Base-by-base conservation (phyloP, 2,888 invertebrate species). In the Drosophila austrosaltans region DNA sequence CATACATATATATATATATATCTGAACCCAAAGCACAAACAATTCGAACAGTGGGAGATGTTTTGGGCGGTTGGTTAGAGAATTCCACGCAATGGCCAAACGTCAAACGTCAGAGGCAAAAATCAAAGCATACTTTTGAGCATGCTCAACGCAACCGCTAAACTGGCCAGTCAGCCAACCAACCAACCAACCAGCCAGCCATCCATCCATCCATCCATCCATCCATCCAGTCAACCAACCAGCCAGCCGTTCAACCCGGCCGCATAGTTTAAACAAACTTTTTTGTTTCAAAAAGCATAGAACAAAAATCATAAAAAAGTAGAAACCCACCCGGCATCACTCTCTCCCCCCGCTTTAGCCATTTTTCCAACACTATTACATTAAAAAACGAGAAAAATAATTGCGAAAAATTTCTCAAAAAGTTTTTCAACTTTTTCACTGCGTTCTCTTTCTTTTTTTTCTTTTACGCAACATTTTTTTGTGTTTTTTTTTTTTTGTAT, bases 241-340 rank as follows among this genome's bases (percentile, higher is more conserved):
- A 48, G 7, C 32, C 53, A 61, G 30, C 36, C 53, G 20, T 36
- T 61, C 73, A 36, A 25, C 28, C 75, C 69, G 69, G 79, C 85
- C 82, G 71, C 83, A 84, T 84, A 84, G 83, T 84, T 84, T 82
- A 86, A 82, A 65, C 78, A 78, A 88, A 84, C 75, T 88, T 84
- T 74, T 83, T 88, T 80, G 78, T 82, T 84, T 84, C 72, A 82
- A 86, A 82, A 77, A 81, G 63, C 42, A 65, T 66, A 66, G 36
- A 64, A 61, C 57, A 44, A 57, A 69, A 72, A 68, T 60, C 67
- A 54, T 56, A 61, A 56, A 76, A 70, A 69, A 66, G 56, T 20
- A 8, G 3, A 10, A 8, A 22, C 10, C 3, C 4, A 10, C 4
- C 10, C 48, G 8, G 0, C 25, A 1, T 12, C 48, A 22, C 6